phyloP scores from a whole-genome alignment of 2,797 vertebrate genomes.

The Chiloscyllium punctatum region DNA sequence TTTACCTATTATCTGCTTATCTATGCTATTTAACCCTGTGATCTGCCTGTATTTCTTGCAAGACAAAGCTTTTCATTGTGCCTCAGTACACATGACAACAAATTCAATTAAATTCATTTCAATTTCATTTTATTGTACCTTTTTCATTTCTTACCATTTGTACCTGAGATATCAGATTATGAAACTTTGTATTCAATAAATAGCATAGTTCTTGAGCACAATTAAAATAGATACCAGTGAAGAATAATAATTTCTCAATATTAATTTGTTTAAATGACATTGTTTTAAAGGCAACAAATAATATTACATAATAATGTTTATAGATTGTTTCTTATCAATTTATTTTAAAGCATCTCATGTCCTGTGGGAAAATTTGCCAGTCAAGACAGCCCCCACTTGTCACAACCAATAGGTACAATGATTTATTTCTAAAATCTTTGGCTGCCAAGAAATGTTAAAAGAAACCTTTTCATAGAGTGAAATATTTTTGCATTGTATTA shows the following conservation, averaged over 20 bases:
- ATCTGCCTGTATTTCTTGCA: too few species aligned
- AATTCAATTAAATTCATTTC: too few species aligned
- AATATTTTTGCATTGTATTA: not conserved
- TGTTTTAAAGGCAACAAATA: not conserved
- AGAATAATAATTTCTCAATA: not conserved
- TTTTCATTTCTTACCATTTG: not conserved
- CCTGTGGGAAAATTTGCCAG: too few species aligned
- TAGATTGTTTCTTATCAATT: not conserved
- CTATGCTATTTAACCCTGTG: too few species aligned
- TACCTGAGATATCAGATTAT: not conserved
- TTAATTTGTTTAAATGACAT: not conserved
- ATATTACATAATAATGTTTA: not conserved
- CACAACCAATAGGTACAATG: too few species aligned
- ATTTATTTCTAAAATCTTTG: too few species aligned
- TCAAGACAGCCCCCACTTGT: too few species aligned
- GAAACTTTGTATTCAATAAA: not conserved
- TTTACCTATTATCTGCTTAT: too few species aligned
- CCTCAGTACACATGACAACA: too few species aligned
- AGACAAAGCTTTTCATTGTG: too few species aligned
- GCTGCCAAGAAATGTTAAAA: too few species aligned
- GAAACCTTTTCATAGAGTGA: too few species aligned
- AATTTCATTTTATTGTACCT: not conserved
- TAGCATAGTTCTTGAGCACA: not conserved
- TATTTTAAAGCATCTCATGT: not conserved
- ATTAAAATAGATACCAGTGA: not conserved